Evolutionary conservation across 2,888 invertebrate genomes (phyloP), one percentile per base, ranked within the genome.

Genomic region (Galerucella pusilla): DNA sequence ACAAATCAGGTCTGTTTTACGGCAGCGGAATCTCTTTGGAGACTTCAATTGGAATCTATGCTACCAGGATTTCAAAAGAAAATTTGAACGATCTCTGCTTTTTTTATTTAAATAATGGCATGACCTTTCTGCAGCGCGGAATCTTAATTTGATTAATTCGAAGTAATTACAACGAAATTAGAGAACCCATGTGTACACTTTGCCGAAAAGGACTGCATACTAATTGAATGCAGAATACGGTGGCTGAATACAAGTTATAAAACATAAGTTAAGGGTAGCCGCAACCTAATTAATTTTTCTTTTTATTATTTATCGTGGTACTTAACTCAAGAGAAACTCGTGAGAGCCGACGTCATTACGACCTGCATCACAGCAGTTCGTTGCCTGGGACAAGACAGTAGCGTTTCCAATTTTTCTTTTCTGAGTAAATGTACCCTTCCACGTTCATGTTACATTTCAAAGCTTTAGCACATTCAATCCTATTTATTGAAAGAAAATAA

Each of bases 201-300:
- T 25, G 28, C 9, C 25, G 28, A 61, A 35, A 25, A 61, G 61
- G 28, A 25, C 5, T 35, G 25, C 35, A 65, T 65, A 65, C 46
- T 65, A 65, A 65, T 65, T 65, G n/a, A 65, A 65, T 65, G 64
- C 16, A 16, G 64, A 65, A 65, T 20, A 65, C 46, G 46, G 9
- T 45, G 6, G 20, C 10, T 65, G 28, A 59, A 63, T 67, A 59
- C n/a, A 72, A 67, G 72, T 54, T 59, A 57, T 68, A 57, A 35
- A 52, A 54, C 14, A 68, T 25, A 52, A 68, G 54, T 57, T 68
- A 14, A 68, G 68, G 68, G 68, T 59, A 68, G 57, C 42, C 42
- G 45, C 42, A 57, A 54, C 35, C 68, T 68, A 68, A 68, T 68
- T 68, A 68, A 68, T 68, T 68, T 49, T 54, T 59, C 68, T 14